Conservation (phyloP, 1,140 invertebrate species). For the Panagrolaimus sp. region DNA sequence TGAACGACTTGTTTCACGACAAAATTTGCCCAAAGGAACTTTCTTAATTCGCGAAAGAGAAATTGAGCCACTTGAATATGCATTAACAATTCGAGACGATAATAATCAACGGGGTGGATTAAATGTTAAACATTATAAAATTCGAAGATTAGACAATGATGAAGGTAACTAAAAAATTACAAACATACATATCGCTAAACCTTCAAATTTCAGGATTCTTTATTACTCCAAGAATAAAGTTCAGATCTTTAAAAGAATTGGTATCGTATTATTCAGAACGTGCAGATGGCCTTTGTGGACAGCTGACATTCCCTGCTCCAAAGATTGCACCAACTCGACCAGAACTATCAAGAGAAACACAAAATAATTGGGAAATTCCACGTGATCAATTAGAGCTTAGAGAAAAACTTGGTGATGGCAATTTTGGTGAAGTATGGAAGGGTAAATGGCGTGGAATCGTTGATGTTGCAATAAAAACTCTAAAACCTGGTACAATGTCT, state of each 20-base stretch:
- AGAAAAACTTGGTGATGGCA: slow-evolving; percentile 82
- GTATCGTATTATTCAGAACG: slow-evolving; percentile 77
- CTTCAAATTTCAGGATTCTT: slow-evolving; percentile 65
- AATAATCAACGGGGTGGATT: background rate
- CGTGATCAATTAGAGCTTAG: slow-evolving; percentile 77
- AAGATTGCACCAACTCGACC: slow-evolving; percentile 88
- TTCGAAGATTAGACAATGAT: background rate
- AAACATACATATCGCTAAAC: too few relatives aligned
- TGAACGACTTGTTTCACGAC: slow-evolving; percentile 81
- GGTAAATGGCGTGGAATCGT: slow-evolving; percentile 63
- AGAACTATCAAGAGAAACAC: slow-evolving; percentile 83
- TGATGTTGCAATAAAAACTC: slow-evolving; percentile 92
- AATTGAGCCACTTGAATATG: slow-evolving; percentile 71
- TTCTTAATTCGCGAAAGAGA: slow-evolving; percentile 90
- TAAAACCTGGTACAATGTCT: slow-evolving; percentile 90
- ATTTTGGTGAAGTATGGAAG: slow-evolving; percentile 98
- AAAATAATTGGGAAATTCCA: slow-evolving; percentile 93
- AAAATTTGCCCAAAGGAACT: slow-evolving; percentile 86
- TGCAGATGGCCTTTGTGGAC: slow-evolving; percentile 83
- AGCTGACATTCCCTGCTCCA: slow-evolving; percentile 80
- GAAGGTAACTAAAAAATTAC: slow-evolving; percentile 66
- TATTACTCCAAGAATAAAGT: slow-evolving; percentile 87
- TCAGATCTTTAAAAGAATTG: slow-evolving; percentile 78
- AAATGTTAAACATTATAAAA: slow-evolving; percentile 12
- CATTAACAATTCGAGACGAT: slow-evolving; percentile 89